Evolutionary conservation across 1,140 invertebrate genomes (phyloP).

Genomic region (Megalonaias nervosa): DNA sequence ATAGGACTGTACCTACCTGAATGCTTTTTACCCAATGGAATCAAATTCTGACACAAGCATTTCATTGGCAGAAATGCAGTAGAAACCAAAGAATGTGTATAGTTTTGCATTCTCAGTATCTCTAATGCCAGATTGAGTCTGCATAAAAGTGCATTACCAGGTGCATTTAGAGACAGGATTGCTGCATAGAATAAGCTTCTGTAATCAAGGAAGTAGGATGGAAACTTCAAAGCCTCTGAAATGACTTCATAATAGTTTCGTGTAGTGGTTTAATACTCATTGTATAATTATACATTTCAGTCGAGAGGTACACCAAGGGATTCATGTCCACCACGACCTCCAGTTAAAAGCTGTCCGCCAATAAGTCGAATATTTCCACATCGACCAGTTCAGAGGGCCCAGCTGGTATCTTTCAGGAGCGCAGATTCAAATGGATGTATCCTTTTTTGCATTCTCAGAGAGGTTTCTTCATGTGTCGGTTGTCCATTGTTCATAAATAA

Average conservation of each 20-base stretch:
- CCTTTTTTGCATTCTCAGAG: slow-evolving; percentile 45
- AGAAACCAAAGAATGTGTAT: too few species aligned
- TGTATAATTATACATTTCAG: slow-evolving; percentile 34
- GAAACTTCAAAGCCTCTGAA: neutral
- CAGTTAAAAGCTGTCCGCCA: slow-evolving; percentile 69
- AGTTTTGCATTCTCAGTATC: too few species aligned
- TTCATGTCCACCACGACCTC: slow-evolving; percentile 68
- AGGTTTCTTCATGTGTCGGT: too few species aligned
- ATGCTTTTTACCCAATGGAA: too few species aligned
- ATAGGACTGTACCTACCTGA: too few species aligned
- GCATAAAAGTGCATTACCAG: too few species aligned
- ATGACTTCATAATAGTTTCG: neutral
- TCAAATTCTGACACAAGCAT: too few species aligned
- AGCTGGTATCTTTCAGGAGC: slow-evolving; percentile 69
- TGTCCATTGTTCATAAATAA: too few species aligned
- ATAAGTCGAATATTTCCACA: slow-evolving; percentile 67
- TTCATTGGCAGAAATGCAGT: too few species aligned
- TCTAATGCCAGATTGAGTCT: too few species aligned
- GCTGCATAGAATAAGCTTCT: too few species aligned
- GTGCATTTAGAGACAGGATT: too few species aligned
- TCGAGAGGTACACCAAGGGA: slow-evolving; percentile 63
- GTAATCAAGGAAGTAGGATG: neutral
- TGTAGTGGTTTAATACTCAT: neutral
- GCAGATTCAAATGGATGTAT: slow-evolving; percentile 66
- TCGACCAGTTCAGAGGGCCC: slow-evolving; percentile 58